Percentiles rank a stretch among this genome's conserved stretches.
These are phyloP conservation scores for Peromyscus maniculatus DNA, from an alignment of 2,113 vertebrate genomes.

Conservation along the genomic window DNA sequence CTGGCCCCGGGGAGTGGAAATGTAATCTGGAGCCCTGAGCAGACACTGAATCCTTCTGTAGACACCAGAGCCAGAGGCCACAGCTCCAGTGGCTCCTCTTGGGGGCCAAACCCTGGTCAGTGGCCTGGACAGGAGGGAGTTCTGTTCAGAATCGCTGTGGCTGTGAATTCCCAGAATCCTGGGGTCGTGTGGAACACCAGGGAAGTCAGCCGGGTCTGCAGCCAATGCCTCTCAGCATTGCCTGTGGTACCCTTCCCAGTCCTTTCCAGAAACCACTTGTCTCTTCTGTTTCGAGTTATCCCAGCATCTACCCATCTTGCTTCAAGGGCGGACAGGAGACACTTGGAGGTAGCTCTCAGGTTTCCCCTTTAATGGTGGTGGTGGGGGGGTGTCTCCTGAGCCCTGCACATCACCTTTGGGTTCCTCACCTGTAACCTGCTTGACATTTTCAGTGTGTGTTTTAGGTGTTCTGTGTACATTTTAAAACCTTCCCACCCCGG, in stretches of 20 bases:
- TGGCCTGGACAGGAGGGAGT: background rate
- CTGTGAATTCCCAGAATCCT: background rate
- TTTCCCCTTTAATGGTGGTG: background rate
- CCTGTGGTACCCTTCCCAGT: background rate
- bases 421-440: background rate
- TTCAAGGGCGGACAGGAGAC: background rate
- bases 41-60: slow-evolving; percentile 60
- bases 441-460: background rate
- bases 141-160: background rate
- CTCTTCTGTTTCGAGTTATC: background rate
- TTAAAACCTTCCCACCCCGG: background rate
- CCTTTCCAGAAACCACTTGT: background rate
- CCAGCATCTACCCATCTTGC: accelerated
- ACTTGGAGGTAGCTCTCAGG: background rate
- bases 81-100: background rate
- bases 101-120: background rate
- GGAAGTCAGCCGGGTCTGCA: background rate
- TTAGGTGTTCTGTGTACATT: background rate
- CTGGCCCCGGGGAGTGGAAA: slow-evolving; percentile 71
- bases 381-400: background rate
- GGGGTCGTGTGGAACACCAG: background rate
- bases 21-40: slow-evolving; percentile 50
- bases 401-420: background rate
- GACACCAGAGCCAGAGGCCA: slow-evolving; percentile 46
- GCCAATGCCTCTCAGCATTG: background rate